Base-by-base conservation (phyloP, 2,113 vertebrate genomes). In the Thryonomys swinderianus region DNA sequence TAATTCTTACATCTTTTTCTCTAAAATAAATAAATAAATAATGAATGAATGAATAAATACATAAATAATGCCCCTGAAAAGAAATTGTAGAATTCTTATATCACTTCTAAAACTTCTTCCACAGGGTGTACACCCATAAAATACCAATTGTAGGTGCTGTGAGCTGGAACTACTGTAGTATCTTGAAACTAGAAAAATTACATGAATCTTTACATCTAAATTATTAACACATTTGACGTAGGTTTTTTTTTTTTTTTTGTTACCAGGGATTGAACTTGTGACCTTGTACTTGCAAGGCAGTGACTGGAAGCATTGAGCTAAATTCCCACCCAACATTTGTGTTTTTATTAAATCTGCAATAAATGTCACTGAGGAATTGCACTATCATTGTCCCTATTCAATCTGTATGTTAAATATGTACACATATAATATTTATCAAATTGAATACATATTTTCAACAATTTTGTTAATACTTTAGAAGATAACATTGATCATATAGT, bases 31-130 rank as follows among this genome's bases (percentile, higher is more conserved):
- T n/a, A n/a, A n/a, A n/a, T n/a, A n/a, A n/a, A n/a, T n/a, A n/a
- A n/a, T n/a, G n/a, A n/a, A n/a, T n/a, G n/a, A n/a, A n/a, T n/a
- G n/a, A n/a, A n/a, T n/a, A n/a, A n/a, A n/a, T n/a, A n/a, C n/a
- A 61, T 20, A 57, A n/a, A 45, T 71, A 40, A 66, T 89, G 32
- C n/a, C 80, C 64, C 27, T 87, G 67, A 73, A 34, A 62, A 51
- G 48, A 84, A 59, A 4, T 45, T 84, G 8, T 40, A 61, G 7
- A 42, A 62, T 51, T 95, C 34, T 61, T 55, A 12, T 91, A 48
- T 71, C n/a, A n/a, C 67, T 90, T 96, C 32, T 95, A 42, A 94
- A 93, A 86, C 88, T 37, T 93, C 71, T 78, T 92, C 53, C n/a
- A 55, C 40, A 94, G 62, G 8, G 40, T 80, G 62, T 9, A 11